Conservation (phyloP, 2,888 invertebrate species). For the Frankliniella fusca region DNA sequence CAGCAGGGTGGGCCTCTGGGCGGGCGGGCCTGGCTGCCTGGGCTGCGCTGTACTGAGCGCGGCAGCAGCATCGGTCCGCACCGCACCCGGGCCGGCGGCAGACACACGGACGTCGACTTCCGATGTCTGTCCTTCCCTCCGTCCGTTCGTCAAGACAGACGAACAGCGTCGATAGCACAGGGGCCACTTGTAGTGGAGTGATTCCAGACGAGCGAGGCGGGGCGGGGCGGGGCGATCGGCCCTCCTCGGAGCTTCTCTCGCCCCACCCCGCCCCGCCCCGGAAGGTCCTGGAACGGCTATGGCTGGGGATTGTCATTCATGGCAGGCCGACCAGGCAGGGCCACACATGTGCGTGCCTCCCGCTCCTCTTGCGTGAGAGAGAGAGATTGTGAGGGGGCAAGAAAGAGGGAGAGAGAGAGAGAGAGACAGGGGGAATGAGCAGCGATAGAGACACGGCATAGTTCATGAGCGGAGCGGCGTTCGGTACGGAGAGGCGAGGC, state of each 20-base stretch:
- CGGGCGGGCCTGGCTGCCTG: neutral
- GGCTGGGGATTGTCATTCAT: conserved; percentile 11
- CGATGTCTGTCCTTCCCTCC: neutral
- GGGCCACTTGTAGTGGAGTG: conserved; percentile 10
- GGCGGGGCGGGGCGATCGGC: no score
- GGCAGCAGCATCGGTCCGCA: neutral
- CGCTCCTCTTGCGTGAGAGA: neutral
- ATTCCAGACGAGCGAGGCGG: neutral
- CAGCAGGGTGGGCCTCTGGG: neutral
- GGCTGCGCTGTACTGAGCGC: neutral
- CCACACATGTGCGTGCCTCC: conserved; percentile 1
- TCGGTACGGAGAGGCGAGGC: neutral
- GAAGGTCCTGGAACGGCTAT: neutral
- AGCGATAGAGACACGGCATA: neutral
- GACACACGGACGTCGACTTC: neutral
- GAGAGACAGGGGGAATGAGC: neutral
- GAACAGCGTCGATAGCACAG: neutral
- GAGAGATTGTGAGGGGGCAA: neutral
- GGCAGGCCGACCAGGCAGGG: neutral
- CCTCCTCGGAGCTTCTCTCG: neutral
- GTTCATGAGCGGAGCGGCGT: neutral
- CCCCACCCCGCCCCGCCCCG: neutral
- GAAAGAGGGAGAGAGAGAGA: neutral
- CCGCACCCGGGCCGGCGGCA: neutral
- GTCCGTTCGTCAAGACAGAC: neutral